Evolutionary conservation across 2,888 invertebrate species (phyloP), one percentile per base, ranked within the genome.

Genomic region (Agrochola litura): DNA sequence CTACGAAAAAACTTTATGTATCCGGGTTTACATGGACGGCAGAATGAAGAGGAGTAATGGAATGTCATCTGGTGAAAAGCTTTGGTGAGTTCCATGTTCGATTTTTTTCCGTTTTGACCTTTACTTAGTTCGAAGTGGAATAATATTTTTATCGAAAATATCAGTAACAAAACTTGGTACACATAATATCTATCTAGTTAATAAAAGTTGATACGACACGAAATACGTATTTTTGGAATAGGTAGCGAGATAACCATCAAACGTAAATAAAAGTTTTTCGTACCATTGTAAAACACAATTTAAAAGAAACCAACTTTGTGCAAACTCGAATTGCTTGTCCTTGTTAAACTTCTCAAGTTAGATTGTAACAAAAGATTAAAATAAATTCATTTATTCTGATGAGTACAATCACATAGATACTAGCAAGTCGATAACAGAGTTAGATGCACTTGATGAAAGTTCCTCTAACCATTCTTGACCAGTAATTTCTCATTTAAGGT

Each of bases 1-100:
- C 58, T 63, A 71, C 66, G 74, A 60, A 82, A 83, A 84, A 86
- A 82, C 74, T 82, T 83, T 82, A 86, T 78, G 86, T 68, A 72
- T 77, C 69, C 73, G 64, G 56, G 56, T 76, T 73, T 54, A 64
- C 71, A 73, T 63, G 76, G 66, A 54, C 72, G 43, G 22, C 22
- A 43, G n/a, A 66, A 69, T 63, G 54, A 72, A 84, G 64, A 68
- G 25, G 19, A 72, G 64, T 61, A 74, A 81, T 74, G 75, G 63
- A 64, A 67, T 64, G 75, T 14, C 43, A 81, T 71, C 64, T 81
- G 67, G 67, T 65, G 46, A 0, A 85, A 85, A 30, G 8, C 69
- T 72, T 70, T 56, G 22, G 14, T 2, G 22, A 41, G 56, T 37
- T 76, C 30, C 10, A 66, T 14, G 43, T 5, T 56, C 19, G n/a